Conservation (phyloP, 2,888 invertebrate species). For the Hydroisotoma schaefferi region DNA sequence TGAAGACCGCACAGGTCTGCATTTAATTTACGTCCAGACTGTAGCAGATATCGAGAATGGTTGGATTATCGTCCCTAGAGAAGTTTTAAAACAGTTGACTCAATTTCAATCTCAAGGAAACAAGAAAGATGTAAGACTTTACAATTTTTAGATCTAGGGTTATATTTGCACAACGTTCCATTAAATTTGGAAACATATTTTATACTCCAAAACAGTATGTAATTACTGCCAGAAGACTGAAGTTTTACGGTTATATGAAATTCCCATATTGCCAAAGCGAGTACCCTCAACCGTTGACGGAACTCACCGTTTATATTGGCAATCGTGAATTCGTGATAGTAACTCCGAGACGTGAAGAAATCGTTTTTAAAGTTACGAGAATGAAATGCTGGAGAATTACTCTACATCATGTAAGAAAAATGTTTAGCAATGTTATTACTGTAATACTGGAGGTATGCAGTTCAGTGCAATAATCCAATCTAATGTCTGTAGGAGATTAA, state of each 20-base stretch:
- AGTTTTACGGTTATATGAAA: conserved; percentile 84
- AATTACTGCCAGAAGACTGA: conserved; percentile 72
- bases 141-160: background rate
- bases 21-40: conserved; percentile 65
- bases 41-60: conserved; percentile 71
- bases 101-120: conserved; percentile 71
- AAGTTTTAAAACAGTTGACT: conserved; percentile 65
- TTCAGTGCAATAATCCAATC: no score
- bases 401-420: conserved; percentile 68
- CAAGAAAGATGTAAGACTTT: conserved; percentile 67
- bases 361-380: conserved; percentile 86
- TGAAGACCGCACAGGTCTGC: conserved; percentile 75
- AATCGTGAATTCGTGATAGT: conserved; percentile 76
- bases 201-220: no score
- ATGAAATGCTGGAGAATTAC: conserved; percentile 98
- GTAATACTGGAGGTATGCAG: no score
- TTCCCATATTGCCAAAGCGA: conserved; percentile 72
- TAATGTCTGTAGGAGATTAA: conserved; percentile 39
- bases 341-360: conserved; percentile 58
- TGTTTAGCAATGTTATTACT: background rate
- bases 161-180: no score
- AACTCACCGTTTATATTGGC: conserved; percentile 75
- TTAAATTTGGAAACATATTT: no score
- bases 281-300: conserved; percentile 67
- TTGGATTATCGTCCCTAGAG: conserved; percentile 74